Conservation (phyloP, 2,113 vertebrate genomes). For the Cathartes aura region DNA sequence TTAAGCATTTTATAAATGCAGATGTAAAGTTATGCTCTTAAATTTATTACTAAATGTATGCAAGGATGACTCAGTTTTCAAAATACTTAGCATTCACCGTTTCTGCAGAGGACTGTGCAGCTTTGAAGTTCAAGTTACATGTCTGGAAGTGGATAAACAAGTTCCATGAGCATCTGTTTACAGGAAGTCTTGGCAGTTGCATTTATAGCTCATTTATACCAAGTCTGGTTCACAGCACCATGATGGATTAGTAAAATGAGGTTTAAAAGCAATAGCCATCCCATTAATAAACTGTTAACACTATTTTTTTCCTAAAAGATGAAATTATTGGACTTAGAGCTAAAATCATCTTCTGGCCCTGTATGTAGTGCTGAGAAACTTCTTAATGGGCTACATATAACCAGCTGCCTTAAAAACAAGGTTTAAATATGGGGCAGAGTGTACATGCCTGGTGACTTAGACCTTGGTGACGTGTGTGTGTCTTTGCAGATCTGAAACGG, state of each 20-base stretch:
- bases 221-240: not conserved
- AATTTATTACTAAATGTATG: not conserved
- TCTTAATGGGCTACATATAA: not conserved
- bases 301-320: not conserved
- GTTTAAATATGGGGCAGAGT: not conserved
- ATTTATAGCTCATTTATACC: not conserved
- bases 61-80: not conserved
- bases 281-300: not conserved
- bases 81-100: not conserved
- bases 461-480: not conserved
- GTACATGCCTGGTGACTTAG: not conserved
- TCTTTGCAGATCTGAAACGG: slow-evolving; percentile 77
- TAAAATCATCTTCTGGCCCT: not conserved
- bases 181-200: not conserved
- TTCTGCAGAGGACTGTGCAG: not conserved
- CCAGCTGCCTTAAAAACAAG: not conserved
- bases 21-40: not conserved
- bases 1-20: not conserved
- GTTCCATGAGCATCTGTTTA: not conserved
- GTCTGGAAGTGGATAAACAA: not conserved
- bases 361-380: not conserved
- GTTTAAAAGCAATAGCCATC: not conserved
- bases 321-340: not conserved
- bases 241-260: not conserved
- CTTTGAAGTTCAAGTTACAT: slow-evolving; percentile 1